These are phyloP conservation scores for Gyps fulvus DNA, from an alignment of 2,113 vertebrate genomes.

Conservation along the genomic window DNA sequence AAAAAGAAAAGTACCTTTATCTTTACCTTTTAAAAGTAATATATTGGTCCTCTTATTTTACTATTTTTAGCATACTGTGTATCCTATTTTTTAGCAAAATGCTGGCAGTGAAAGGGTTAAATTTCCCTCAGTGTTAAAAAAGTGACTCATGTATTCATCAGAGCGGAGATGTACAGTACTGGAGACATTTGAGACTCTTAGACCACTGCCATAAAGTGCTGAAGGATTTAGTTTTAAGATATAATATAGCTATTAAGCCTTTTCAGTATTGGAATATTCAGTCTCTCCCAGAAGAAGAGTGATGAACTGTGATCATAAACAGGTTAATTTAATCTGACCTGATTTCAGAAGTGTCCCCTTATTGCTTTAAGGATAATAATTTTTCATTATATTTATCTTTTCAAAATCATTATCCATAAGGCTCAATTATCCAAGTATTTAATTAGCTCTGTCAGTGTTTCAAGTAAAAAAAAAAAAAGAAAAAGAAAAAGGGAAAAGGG, in stretches of 20 bases:
- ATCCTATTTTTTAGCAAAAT: not conserved
- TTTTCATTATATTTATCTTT: constrained; percentile 15
- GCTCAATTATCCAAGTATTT: not conserved
- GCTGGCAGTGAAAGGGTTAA: not conserved
- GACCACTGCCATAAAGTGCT: not conserved
- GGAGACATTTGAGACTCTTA: not conserved
- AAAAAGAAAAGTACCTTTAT: not conserved
- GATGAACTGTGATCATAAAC: constrained; percentile 1
- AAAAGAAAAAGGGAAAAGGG: not conserved
- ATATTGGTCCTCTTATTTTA: not conserved
- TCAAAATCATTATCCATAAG: not conserved
- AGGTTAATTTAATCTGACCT: constrained; percentile 32
- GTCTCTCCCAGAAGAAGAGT: not conserved
- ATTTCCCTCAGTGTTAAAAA: not conserved
- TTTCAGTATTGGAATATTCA: not conserved
- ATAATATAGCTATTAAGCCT: not conserved
- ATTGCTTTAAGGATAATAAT: not conserved
- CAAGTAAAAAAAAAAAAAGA: not conserved
- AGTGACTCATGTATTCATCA: not conserved
- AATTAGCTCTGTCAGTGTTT: not conserved
- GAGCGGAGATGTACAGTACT: not conserved
- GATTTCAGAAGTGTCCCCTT: not conserved
- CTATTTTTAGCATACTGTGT: not conserved
- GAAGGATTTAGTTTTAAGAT: constrained; percentile 13
- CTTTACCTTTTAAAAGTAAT: not conserved